A percentile compares a stretch with the other conserved stretches of the same genome.
phyloP scores from a whole-genome alignment of 1,140 invertebrate genomes.

The Orius insidiosus region DNA sequence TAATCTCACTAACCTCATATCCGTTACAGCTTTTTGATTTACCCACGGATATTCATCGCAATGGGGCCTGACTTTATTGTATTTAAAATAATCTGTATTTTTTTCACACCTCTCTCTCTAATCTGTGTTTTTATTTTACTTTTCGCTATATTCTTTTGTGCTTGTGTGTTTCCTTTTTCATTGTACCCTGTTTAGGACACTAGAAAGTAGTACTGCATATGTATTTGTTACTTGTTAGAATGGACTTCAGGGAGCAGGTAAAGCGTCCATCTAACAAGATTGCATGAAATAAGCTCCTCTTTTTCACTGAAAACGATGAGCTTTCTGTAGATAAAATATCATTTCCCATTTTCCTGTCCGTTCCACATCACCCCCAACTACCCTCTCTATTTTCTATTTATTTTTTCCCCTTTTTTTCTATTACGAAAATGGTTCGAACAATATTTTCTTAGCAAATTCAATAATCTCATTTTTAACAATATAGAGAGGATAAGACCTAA shows the following conservation, averaged over 20 bases:
- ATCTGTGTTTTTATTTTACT: constrained; percentile 11
- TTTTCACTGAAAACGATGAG: too few relatives aligned
- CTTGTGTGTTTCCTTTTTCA: constrained; percentile 17
- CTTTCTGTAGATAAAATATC: too few relatives aligned
- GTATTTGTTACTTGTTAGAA: constrained; percentile 10
- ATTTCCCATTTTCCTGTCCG: too few relatives aligned
- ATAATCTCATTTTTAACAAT: neutral
- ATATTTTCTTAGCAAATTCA: constrained; percentile 3
- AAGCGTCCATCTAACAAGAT: too few relatives aligned
- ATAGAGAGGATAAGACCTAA: neutral
- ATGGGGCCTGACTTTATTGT: constrained; percentile 17
- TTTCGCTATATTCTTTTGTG: constrained; percentile 16
- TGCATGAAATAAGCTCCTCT: too few relatives aligned
- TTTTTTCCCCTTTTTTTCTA: constrained; percentile 1
- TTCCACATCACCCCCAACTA: neutral
- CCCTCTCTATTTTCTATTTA: constrained; percentile 7
- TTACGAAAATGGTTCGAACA: constrained; percentile 17
- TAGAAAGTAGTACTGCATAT: constrained; percentile 18
- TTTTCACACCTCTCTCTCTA: constrained; percentile 15
- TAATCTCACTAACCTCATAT: constrained; percentile 18
- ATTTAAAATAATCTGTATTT: constrained; percentile 18
- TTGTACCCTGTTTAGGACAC: constrained; percentile 16
- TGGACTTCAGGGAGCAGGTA: neutral
- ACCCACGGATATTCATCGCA: constrained; percentile 17
- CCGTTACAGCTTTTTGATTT: constrained; percentile 18